phyloP scores from a whole-genome alignment of 2,888 invertebrate genomes.

The Rhynchonema sp. region DNA sequence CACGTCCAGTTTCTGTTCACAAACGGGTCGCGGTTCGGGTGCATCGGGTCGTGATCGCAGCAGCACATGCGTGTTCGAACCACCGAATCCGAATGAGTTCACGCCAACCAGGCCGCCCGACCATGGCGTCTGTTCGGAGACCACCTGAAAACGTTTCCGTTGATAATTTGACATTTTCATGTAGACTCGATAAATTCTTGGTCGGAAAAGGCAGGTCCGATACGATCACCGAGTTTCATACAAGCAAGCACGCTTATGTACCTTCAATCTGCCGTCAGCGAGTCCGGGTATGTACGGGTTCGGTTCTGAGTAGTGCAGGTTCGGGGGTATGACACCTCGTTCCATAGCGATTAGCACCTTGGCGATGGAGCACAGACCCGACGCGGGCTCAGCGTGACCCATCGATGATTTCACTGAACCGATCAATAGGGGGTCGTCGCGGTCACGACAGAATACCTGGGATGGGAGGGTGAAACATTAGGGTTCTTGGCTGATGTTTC shows the following conservation, averaged over 20 bases:
- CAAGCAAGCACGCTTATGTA: slow-evolving; percentile 14
- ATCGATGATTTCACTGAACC: slow-evolving; percentile 96
- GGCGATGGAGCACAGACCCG: slow-evolving; percentile 29
- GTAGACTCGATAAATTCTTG: no score
- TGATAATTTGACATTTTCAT: not conserved
- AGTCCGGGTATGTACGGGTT: slow-evolving; percentile 80
- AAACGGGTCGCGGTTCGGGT: not conserved
- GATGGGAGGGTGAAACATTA: no score
- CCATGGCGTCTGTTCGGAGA: slow-evolving; percentile 60
- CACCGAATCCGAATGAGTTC: slow-evolving; percentile 96
- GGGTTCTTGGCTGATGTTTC: slow-evolving; percentile 94
- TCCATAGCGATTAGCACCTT: slow-evolving; percentile 73
- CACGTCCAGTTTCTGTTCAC: slow-evolving; percentile 32
- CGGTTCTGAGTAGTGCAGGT: slow-evolving; percentile 66
- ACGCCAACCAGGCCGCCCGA: slow-evolving; percentile 74
- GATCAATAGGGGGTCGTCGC: slow-evolving; percentile 57
- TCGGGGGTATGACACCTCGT: slow-evolving; percentile 62
- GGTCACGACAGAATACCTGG: slow-evolving; percentile 61
- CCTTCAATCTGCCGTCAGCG: slow-evolving; percentile 64
- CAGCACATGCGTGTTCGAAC: slow-evolving; percentile 73
- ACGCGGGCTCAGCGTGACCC: slow-evolving; percentile 80
- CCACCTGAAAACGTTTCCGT: slow-evolving; percentile 39
- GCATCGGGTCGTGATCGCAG: slow-evolving; percentile 41
- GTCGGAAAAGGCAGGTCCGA: no score
- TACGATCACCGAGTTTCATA: no score